A percentile compares a stretch with the other conserved stretches of the same genome.
Conservation (phyloP, 92 coral and sea anemone species). For the Bergia puertoricense region DNA sequence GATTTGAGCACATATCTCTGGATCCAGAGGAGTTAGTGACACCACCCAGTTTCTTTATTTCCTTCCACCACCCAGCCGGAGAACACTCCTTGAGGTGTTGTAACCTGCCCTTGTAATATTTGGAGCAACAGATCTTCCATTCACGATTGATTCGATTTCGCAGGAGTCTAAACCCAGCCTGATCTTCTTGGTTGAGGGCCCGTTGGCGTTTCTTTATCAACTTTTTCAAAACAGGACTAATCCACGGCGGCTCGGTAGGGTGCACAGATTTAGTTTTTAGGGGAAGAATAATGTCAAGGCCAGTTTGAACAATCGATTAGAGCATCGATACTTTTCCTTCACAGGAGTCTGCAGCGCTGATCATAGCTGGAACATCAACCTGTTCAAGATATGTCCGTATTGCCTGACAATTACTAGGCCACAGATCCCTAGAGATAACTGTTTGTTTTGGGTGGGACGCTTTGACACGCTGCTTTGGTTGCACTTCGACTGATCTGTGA, state of each 20-base stretch:
- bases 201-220: conserved; percentile 58
- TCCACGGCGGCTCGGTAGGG: conserved; percentile 70
- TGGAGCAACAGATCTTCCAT: conserved; percentile 50
- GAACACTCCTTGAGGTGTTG: conserved; percentile 52
- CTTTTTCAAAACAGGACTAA: conserved; percentile 55
- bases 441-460: conserved; percentile 14
- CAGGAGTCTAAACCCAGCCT: conserved; percentile 40
- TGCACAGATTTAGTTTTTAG: conserved; percentile 51
- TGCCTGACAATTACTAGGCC: conserved; percentile 45
- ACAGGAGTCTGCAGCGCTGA: conserved; percentile 17
- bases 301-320: conserved; percentile 22
- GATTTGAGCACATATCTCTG: too few species aligned
- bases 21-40: too few species aligned
- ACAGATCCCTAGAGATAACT: not conserved
- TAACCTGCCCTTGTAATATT: conserved; percentile 47
- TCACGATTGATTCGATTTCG: conserved; percentile 61
- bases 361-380: conserved; percentile 36
- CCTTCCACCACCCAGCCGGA: conserved; percentile 53
- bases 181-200: conserved; percentile 49
- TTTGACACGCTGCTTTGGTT: conserved; percentile 49
- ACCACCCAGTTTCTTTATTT: conserved; percentile 32
- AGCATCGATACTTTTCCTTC: conserved; percentile 58
- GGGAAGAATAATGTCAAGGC: conserved; percentile 51
- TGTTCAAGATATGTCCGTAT: conserved; percentile 41
- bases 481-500: conserved; percentile 53